These are phyloP conservation scores for Bambusicola thoracicus DNA, from an alignment of 2,113 vertebrate species.

Conservation along the genomic window DNA sequence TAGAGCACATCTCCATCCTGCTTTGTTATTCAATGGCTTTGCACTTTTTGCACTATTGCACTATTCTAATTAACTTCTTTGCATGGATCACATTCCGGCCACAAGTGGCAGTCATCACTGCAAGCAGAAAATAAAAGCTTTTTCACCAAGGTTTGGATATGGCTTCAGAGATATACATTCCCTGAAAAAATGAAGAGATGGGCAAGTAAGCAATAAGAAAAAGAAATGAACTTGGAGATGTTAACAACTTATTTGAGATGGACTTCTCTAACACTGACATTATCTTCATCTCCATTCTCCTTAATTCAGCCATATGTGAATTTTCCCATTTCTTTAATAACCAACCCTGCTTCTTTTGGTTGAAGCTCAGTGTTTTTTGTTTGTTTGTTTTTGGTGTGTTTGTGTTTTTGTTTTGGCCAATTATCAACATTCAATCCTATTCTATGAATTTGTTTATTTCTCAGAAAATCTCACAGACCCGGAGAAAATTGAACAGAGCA, in stretches of 20 bases:
- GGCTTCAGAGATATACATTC: neutral
- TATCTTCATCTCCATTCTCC: neutral
- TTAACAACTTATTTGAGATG: neutral
- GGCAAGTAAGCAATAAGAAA: neutral
- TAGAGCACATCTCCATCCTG: neutral
- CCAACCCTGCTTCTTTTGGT: neutral
- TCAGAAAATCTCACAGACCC: neutral
- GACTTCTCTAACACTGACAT: neutral
- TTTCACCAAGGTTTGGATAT: neutral
- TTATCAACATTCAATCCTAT: neutral
- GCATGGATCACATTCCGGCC: neutral
- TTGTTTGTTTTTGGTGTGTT: too few relatives aligned
- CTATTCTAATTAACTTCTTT: neutral
- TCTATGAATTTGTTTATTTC: neutral
- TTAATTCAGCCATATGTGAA: rapidly evolving
- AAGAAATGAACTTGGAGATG: neutral
- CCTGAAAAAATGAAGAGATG: neutral
- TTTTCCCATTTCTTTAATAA: neutral
- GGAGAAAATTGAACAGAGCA: neutral
- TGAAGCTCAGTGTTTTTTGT: neutral
- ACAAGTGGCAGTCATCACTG: neutral
- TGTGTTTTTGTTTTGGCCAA: neutral
- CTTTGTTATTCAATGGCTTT: neutral
- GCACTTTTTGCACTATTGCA: neutral
- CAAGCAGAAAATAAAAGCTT: neutral